A percentile compares a stretch with the other conserved stretches of the same genome.
phyloP scores from a whole-genome alignment of 30 jellyfish, hydroid and myxozoan genomes.

The Chironex yamaguchii region DNA sequence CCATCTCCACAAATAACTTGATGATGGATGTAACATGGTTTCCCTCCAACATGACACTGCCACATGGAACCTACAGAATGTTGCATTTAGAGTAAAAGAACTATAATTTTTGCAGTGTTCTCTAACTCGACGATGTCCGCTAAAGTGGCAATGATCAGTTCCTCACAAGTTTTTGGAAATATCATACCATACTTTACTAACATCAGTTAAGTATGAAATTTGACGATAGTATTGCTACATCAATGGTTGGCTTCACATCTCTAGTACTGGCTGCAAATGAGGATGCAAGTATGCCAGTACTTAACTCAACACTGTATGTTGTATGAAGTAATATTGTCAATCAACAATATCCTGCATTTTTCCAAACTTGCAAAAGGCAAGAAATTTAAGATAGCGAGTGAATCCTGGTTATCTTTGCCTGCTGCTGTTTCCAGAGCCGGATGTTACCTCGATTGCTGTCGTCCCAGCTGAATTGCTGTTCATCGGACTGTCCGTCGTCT shows the following conservation, averaged over 20 bases:
- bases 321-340: not conserved
- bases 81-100: too few relatives aligned
- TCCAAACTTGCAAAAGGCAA: not conserved
- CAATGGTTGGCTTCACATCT: not conserved
- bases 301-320: not conserved
- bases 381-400: not conserved
- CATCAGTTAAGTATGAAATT: not conserved
- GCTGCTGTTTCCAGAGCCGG: not conserved
- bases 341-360: not conserved
- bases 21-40: too few relatives aligned
- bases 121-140: not conserved
- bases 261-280: not conserved
- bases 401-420: not conserved
- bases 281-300: not conserved
- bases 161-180: not conserved
- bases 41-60: too few relatives aligned
- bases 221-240: not conserved
- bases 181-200: not conserved
- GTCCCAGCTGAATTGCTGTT: conserved; percentile 55
- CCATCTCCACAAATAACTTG: too few relatives aligned
- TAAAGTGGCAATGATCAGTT: not conserved
- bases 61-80: too few relatives aligned
- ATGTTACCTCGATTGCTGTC: conserved; percentile 62
- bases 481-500: conserved; percentile 71
- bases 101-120: not conserved